Base-by-base conservation (phyloP, 2,888 invertebrate genomes). In the Achlya flavicornis region DNA sequence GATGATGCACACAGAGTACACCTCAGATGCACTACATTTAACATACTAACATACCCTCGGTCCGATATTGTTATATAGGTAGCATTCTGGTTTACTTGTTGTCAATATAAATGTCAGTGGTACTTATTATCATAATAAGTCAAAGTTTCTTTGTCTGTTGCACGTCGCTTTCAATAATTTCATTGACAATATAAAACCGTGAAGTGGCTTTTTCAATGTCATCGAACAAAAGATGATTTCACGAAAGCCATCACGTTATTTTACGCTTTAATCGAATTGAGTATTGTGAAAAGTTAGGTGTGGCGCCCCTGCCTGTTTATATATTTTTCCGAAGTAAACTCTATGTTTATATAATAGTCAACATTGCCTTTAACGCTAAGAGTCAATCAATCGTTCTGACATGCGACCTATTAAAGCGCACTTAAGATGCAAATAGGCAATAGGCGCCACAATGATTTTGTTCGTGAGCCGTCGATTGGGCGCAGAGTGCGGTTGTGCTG, bases 391-490 rank as follows among this genome's bases (percentile, higher is more conserved):
- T 53, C 53, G 16, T 6, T 53, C 19, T 19, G 53, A 71, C 73
- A 74, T 72, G 65, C 70, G 71, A 77, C 72, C 80, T 84, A 85
- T 86, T 83, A 85, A 80, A 78, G 75, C 77, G 68, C 75, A 78
- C 76, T 84, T 84, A 81, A 79, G 77, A 87, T 87, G 86, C 80
- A 85, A 89, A 60, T 60, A 60, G 11, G 60, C 41, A 41, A 87
- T 85, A 70, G 74, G 72, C 71, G 65, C 70, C 65, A 71, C 71
- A 77, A 53, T 53, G 74, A 78, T 79, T 79, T 77, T 72, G 73
- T 76, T 80, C 84, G 82, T 84, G 84, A 83, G 78, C 73, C 76
- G 75, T 76, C 80, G 76, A 81, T 83, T 80, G 77, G 74, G 79
- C 79, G 68, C 73, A 59, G 63, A 61, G 59, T 62, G 63, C 67